phyloP scores from a whole-genome alignment of 1,140 invertebrate genomes.

The Octopus sinensis region DNA sequence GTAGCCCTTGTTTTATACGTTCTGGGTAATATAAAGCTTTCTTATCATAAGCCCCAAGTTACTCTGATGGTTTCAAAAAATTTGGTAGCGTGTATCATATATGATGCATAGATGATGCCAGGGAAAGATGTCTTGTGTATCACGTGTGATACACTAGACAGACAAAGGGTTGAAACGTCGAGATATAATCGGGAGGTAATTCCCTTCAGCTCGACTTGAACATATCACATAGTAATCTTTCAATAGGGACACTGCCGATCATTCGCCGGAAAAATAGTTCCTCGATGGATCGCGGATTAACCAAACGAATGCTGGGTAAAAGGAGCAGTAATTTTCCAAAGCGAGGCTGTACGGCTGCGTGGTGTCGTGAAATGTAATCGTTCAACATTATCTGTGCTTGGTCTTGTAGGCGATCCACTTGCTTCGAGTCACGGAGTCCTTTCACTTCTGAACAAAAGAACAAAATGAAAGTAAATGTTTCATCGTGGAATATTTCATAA shows the following conservation, averaged over 20 bases:
- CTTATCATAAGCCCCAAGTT: too few relatives aligned
- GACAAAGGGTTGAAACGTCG: too few relatives aligned
- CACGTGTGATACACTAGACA: too few relatives aligned
- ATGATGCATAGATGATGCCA: too few relatives aligned
- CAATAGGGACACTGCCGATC: conserved; percentile 94
- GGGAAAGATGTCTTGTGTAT: too few relatives aligned
- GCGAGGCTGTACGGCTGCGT: conserved; percentile 69
- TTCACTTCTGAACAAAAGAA: conserved; percentile 62
- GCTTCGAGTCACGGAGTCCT: conserved; percentile 85
- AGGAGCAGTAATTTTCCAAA: conserved; percentile 90
- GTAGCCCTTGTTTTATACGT: too few relatives aligned
- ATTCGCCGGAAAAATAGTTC: conserved; percentile 89
- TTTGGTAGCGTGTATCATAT: too few relatives aligned
- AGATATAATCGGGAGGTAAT: too few relatives aligned
- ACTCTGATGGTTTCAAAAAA: too few relatives aligned
- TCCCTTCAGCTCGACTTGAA: conserved; percentile 58
- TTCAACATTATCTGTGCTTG: conserved; percentile 93
- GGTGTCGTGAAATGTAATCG: conserved; percentile 79
- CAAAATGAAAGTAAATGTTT: neutral
- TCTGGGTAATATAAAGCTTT: too few relatives aligned
- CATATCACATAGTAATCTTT: conserved; percentile 96
- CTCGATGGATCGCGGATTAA: conserved; percentile 71
- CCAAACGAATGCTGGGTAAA: conserved; percentile 76
- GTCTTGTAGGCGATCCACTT: conserved; percentile 95
- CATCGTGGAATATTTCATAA: too few relatives aligned